Percentiles rank a stretch among this genome's conserved stretches.
Conservation (phyloP, 2,113 vertebrate species). For the Lepus timidus region DNA sequence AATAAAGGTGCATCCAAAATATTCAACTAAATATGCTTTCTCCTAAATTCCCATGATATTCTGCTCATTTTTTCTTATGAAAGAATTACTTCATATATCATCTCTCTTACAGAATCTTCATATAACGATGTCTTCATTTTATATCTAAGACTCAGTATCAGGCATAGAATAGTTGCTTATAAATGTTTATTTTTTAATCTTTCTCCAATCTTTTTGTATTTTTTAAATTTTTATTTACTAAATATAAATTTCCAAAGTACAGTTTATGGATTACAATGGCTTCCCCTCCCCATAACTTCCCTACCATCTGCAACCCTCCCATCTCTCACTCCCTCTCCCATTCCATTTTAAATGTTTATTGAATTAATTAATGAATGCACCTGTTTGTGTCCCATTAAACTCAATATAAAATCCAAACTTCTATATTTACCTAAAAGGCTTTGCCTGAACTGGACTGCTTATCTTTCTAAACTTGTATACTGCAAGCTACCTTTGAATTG, state of each 20-base stretch:
- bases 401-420: not conserved
- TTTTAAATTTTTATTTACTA: too few species aligned
- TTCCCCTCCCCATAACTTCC: too few species aligned
- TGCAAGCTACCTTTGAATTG: not conserved
- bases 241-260: too few species aligned
- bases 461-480: not conserved
- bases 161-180: not conserved
- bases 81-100: not conserved
- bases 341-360: not conserved
- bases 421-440: not conserved
- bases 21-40: not conserved
- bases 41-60: not conserved
- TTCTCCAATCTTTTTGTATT: too few species aligned
- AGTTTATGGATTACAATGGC: too few species aligned
- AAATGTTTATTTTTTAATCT: not conserved
- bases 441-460: not conserved
- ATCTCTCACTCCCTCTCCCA: too few species aligned
- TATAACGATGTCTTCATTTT: not conserved
- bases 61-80: not conserved
- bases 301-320: too few species aligned
- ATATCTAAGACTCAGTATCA: not conserved
- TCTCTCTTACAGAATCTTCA: not conserved
- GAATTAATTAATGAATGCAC: not conserved
- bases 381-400: not conserved
- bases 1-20: not conserved